Conservation (phyloP, 2,888 invertebrate species). For the Helleia helle region DNA sequence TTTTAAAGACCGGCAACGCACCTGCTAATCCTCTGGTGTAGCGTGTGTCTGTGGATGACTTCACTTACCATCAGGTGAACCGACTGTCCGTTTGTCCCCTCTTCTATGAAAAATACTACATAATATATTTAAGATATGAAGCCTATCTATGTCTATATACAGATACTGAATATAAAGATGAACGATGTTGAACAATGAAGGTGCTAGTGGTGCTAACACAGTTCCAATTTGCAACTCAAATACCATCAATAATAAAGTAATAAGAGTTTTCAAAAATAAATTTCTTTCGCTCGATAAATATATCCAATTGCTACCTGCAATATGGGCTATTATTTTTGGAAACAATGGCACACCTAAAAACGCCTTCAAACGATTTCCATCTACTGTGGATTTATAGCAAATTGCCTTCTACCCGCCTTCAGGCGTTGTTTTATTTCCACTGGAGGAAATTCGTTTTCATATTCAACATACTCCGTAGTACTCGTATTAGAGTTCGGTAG, state of each 20-base stretch:
- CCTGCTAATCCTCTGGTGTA: too few relatives aligned
- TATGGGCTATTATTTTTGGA: conserved; percentile 17
- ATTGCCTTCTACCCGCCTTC: conserved; percentile 51
- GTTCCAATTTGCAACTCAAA: too few relatives aligned
- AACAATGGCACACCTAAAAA: conserved; percentile 43
- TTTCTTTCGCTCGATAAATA: conserved; percentile 10
- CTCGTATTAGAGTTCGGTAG: background rate
- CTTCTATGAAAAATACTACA: too few relatives aligned
- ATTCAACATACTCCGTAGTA: conserved; percentile 20
- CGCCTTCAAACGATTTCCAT: conserved; percentile 53
- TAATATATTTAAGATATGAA: too few relatives aligned
- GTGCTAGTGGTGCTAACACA: too few relatives aligned
- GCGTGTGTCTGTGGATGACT: too few relatives aligned
- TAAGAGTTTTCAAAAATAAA: background rate
- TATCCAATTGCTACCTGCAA: conserved; percentile 12
- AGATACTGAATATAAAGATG: too few relatives aligned
- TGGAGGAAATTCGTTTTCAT: conserved; percentile 39
- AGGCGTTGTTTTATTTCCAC: conserved; percentile 56
- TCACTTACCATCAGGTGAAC: too few relatives aligned
- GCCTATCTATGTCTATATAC: too few relatives aligned
- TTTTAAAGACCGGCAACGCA: too few relatives aligned
- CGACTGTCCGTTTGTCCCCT: too few relatives aligned
- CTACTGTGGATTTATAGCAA: conserved; percentile 60
- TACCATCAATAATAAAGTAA: background rate
- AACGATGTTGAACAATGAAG: too few relatives aligned